Conservation (phyloP, 2,113 vertebrate species). For the Tenrec ecaudatus region DNA sequence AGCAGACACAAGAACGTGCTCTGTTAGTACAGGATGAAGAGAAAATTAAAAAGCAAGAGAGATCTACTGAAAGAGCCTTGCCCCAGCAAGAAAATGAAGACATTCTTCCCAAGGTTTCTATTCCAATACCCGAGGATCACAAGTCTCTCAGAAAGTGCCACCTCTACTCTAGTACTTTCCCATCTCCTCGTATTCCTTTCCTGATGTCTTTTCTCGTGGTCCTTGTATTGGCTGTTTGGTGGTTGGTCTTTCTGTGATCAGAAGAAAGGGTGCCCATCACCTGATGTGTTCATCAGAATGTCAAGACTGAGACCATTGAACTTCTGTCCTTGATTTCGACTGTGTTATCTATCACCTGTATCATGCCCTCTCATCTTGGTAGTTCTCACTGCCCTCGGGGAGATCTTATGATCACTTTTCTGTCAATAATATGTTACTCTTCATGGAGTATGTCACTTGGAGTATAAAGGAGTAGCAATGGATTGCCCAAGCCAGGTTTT, state of each 20-base stretch:
- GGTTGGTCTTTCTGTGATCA: slow-evolving; percentile 93
- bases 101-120: slow-evolving; percentile 89
- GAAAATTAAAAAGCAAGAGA: slow-evolving; percentile 90
- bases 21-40: slow-evolving; percentile 92
- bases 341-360: slow-evolving; percentile 71
- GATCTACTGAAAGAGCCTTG: slow-evolving; percentile 87
- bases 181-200: slow-evolving; percentile 89
- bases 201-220: slow-evolving; percentile 93
- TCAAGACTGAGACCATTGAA: slow-evolving; percentile 85
- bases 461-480: slow-evolving; percentile 80
- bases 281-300: slow-evolving; percentile 73
- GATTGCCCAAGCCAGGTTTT: slow-evolving; percentile 69
- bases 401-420: neutral
- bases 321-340: slow-evolving; percentile 78
- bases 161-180: slow-evolving; percentile 88
- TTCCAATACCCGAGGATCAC: slow-evolving; percentile 91
- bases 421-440: slow-evolving; percentile 59
- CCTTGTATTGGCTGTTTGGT: slow-evolving; percentile 92
- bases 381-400: slow-evolving; percentile 60
- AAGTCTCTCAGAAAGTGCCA: slow-evolving; percentile 88
- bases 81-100: slow-evolving; percentile 85
- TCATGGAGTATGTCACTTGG: slow-evolving; percentile 51
- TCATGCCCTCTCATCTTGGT: slow-evolving; percentile 69
- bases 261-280: slow-evolving; percentile 75
- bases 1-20: slow-evolving; percentile 92